Percentiles rank a stretch among this genome's conserved stretches.
These are phyloP conservation scores for Petrolisthes manimaculis DNA, from an alignment of 2,888 invertebrate genomes.

Conservation along the genomic window DNA sequence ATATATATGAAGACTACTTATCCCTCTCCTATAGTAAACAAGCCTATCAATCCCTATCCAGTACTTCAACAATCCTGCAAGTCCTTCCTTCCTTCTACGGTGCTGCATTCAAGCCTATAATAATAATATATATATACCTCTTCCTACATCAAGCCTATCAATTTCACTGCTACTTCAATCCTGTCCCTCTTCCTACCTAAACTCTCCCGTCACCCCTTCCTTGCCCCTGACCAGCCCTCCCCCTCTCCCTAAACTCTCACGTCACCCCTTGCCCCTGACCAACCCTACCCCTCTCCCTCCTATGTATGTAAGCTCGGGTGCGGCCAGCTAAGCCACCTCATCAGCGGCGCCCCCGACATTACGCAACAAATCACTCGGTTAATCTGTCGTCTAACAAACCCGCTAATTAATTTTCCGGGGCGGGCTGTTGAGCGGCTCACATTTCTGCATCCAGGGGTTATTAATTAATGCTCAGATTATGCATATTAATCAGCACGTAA, in stretches of 20 bases:
- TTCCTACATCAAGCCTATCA: no score
- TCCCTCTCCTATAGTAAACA: no score
- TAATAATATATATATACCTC: no score
- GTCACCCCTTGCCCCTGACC: neutral
- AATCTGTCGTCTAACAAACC: neutral
- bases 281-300: no score
- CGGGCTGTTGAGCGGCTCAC: neutral
- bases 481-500: neutral
- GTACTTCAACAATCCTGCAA: no score
- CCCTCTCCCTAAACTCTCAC: neutral
- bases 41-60: no score
- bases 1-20: no score
- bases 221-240: neutral
- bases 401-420: neutral
- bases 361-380: neutral
- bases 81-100: no score
- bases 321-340: neutral
- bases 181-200: neutral
- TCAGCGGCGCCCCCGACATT: neutral
- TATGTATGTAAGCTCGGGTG: neutral
- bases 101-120: no score
- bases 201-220: neutral
- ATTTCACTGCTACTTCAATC: neutral
- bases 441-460: neutral
- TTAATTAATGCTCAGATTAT: slow-evolving; percentile 8